phyloP scores from a whole-genome alignment of 2,797 vertebrate genomes.

The Cynopterus sphinx region DNA sequence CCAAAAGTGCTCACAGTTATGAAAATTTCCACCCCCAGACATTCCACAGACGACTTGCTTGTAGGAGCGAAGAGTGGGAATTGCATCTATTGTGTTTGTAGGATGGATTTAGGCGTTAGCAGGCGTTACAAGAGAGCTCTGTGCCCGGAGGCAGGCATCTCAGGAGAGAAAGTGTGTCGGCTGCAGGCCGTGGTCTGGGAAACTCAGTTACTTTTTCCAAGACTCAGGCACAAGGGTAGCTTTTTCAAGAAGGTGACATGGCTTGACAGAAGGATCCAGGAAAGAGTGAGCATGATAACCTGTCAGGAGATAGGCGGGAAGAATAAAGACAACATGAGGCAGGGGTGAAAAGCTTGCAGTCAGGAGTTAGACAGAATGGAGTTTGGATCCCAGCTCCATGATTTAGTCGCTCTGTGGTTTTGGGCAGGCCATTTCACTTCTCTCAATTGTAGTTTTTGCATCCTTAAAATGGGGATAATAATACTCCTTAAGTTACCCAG shows the following conservation, averaged over 20 bases:
- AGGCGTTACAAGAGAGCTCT: neutral
- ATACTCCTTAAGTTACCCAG: neutral
- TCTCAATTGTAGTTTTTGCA: neutral
- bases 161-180: neutral
- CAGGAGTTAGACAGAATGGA: neutral
- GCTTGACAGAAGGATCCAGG: neutral
- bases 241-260: neutral
- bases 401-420: neutral
- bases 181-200: neutral
- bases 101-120: neutral
- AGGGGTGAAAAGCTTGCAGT: no score
- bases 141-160: neutral
- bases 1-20: neutral
- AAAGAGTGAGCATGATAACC: neutral
- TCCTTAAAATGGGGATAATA: neutral
- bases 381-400: neutral
- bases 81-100: neutral
- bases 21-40: neutral
- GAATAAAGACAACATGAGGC: rapidly evolving
- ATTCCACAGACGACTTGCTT: neutral
- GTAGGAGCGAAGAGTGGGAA: neutral
- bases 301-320: neutral
- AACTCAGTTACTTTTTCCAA: neutral
- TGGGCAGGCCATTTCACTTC: neutral
- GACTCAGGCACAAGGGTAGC: neutral